Conservation (phyloP, 2,888 invertebrate genomes). For the Tineola bisselliella region DNA sequence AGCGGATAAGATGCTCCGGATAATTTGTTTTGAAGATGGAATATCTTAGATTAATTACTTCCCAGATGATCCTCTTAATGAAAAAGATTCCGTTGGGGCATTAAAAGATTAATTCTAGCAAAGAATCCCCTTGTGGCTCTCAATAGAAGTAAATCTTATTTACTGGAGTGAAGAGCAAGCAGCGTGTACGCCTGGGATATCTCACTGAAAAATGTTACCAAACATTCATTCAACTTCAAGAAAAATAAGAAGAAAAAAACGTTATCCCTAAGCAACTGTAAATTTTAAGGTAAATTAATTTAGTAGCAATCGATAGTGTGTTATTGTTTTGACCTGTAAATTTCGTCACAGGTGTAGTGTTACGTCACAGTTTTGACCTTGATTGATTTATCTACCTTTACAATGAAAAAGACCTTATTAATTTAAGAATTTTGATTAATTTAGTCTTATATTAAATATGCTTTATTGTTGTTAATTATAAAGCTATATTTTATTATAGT, state of each 20-base stretch:
- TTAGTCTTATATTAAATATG: too few relatives aligned
- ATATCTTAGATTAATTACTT: constrained; percentile 39
- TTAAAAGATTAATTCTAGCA: constrained; percentile 55
- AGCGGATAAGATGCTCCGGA: neutral
- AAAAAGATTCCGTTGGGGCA: constrained; percentile 42
- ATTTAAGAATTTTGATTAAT: too few relatives aligned
- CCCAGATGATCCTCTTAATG: constrained; percentile 39
- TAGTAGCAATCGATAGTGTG: neutral
- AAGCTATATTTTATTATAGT: too few relatives aligned
- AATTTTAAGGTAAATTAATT: neutral
- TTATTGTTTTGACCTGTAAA: neutral
- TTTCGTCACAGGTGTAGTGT: neutral
- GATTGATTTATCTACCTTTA: too few relatives aligned
- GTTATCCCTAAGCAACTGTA: neutral
- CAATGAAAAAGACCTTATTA: too few relatives aligned
- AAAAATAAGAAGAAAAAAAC: constrained; percentile 1
- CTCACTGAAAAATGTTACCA: constrained; percentile 7
- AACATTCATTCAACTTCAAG: constrained; percentile 10
- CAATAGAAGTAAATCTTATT: constrained; percentile 57
- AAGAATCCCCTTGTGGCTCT: constrained; percentile 48
- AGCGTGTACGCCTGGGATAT: neutral
- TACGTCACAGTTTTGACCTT: neutral
- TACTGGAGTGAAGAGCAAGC: constrained; percentile 22
- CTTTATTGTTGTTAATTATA: too few relatives aligned
- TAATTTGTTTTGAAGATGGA: constrained; percentile 12